Evolutionary conservation across 2,888 invertebrate species (phyloP).

Genomic region (Philhelius pedissequus): DNA sequence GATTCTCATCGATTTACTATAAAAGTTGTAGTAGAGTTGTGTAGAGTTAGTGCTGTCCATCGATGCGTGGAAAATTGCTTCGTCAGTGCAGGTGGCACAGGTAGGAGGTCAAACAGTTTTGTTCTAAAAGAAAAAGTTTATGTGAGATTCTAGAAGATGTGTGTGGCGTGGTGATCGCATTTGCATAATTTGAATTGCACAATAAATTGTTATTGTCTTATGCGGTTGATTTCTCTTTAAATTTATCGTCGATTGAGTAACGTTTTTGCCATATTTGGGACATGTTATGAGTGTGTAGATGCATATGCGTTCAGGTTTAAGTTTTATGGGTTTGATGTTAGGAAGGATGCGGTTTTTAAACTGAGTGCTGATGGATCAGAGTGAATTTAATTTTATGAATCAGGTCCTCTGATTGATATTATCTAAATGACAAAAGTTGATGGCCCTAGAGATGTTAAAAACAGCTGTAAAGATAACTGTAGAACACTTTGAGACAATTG

Average conservation of each 20-base stretch:
- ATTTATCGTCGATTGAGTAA: background rate
- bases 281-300: background rate
- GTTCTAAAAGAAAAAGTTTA: slow-evolving; percentile 9
- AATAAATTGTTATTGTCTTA: slow-evolving; percentile 40
- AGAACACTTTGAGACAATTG: no score
- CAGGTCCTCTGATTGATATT: background rate
- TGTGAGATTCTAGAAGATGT: background rate
- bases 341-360: background rate
- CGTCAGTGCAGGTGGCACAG: slow-evolving; percentile 24
- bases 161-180: background rate
- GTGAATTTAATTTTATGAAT: background rate
- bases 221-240: slow-evolving; percentile 26
- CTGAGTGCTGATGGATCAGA: background rate
- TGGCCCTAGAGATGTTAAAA: no score
- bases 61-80: slow-evolving; percentile 52
- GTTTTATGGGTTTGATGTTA: background rate
- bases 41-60: background rate
- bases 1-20: slow-evolving; percentile 51
- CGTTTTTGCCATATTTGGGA: background rate
- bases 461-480: no score
- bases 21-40: background rate
- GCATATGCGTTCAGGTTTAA: background rate
- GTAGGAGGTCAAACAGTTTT: slow-evolving; percentile 2
- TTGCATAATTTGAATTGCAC: slow-evolving; percentile 47
- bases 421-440: background rate